Evolutionary conservation across 1,140 invertebrate genomes (phyloP), one percentile per base, ranked within the genome.

Genomic region (Lasioglossum albipes): DNA sequence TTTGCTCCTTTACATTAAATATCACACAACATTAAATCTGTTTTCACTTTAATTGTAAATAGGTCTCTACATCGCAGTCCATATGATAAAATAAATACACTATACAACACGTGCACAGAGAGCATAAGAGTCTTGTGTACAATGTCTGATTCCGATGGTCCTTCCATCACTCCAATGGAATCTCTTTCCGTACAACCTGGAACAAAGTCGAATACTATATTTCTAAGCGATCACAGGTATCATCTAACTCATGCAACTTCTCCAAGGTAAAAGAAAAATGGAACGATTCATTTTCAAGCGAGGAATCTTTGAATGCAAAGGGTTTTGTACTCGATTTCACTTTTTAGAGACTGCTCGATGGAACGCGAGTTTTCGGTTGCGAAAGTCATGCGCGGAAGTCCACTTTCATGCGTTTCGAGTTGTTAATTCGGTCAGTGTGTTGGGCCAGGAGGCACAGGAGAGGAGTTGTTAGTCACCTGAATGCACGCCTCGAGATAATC

Each of bases 401-500:
- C 74, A 75, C 84, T 85, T 85, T 85, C 84, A 68, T 83, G 84
- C 83, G 73, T 76, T 70, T 73, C 45, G 31, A 79, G 84, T 65
- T 49, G 66, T 86, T 86, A 85, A 86, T 85, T 79, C 42, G 82
- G 78, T 84, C 70, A 87, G 67, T 81, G 59, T 76, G 79, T 79
- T 68, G 65, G 41, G 41, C n/a, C 64, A 76, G 49, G 59, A 70
- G 76, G 18, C 27, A 31, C 52, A 69, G 75, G 75, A 79, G 75
- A 70, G 64, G 62, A 75, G 59, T 79, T 84, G 84, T 87, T 87
- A 89, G 80, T 93, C 92, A 93, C 93, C 93, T 93, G 89, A 87
- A 93, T 93, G 90, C 92, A 93, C 87, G 91, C 90, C 88, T 88
- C 88, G 88, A 93, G 92, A 88, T 93, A 93, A 92, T 93, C 93